These are phyloP conservation scores for Aegotheles bennettii DNA, from an alignment of 2,113 vertebrate genomes.

Conservation along the genomic window DNA sequence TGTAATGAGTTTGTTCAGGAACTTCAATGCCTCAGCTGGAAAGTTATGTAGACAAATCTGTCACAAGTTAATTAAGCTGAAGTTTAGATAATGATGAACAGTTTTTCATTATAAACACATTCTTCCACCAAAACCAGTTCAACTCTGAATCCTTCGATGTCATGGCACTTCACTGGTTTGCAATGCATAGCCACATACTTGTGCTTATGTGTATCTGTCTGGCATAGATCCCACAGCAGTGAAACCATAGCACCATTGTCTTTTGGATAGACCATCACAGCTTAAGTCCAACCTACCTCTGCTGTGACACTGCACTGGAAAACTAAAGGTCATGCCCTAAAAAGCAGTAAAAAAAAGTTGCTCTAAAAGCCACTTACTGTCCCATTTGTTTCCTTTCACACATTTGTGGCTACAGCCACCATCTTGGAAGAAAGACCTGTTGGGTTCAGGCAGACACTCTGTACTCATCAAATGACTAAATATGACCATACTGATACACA, in stretches of 20 bases:
- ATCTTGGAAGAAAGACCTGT: neutral
- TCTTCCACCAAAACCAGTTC: neutral
- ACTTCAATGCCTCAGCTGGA: neutral
- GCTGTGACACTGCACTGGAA: neutral
- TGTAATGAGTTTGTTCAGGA: neutral
- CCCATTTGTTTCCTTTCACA: neutral
- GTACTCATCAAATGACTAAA: neutral
- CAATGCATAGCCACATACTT: accelerated
- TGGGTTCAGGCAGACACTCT: neutral
- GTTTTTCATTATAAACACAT: neutral
- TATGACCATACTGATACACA: neutral
- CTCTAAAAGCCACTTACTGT: too few relatives aligned
- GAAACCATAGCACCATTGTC: neutral
- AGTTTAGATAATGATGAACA: neutral
- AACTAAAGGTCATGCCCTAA: neutral
- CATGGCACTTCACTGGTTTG: neutral
- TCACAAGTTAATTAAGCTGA: neutral
- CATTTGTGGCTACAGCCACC: neutral
- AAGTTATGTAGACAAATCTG: neutral
- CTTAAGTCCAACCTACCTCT: neutral
- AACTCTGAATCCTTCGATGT: neutral
- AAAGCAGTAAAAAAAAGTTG: neutral
- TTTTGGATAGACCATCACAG: neutral
- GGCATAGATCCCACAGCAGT: neutral
- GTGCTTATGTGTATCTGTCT: neutral